phyloP scores from a whole-genome alignment of 1,140 invertebrate genomes.

The Penaeus vannamei region DNA sequence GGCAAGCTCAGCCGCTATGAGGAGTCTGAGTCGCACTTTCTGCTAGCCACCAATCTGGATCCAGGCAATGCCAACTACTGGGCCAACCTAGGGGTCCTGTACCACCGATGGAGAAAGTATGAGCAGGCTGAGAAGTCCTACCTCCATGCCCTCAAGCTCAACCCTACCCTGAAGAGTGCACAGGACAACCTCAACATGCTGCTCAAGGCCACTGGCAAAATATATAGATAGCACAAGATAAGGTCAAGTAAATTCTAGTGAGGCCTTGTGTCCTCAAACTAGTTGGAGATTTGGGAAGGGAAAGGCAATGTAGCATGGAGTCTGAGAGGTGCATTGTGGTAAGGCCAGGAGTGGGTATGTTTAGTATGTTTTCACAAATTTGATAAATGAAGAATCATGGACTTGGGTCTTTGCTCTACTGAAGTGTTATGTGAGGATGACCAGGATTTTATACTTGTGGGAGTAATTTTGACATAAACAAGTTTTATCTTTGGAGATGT shows the following conservation, averaged over 20 bases:
- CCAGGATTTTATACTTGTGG: too few species aligned
- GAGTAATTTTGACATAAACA: too few species aligned
- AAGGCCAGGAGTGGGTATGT: not conserved
- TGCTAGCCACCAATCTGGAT: constrained; percentile 81
- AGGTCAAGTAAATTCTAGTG: not conserved
- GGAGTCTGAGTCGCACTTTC: constrained; percentile 86
- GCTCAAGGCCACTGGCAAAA: constrained; percentile 56
- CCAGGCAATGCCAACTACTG: constrained; percentile 71
- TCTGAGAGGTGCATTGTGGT: not conserved
- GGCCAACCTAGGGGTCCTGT: constrained; percentile 85
- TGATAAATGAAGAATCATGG: not conserved
- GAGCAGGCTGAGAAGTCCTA: constrained; percentile 83
- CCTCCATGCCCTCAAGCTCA: constrained; percentile 80
- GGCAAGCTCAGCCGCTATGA: constrained; percentile 85
- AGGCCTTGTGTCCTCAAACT: not conserved
- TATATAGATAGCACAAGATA: constrained; percentile 56
- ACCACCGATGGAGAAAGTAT: constrained; percentile 92
- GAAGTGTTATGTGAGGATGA: too few species aligned
- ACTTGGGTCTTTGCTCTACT: too few species aligned
- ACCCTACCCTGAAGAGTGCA: constrained; percentile 74
- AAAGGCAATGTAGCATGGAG: not conserved
- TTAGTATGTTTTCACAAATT: not conserved
- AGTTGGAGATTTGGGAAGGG: not conserved
- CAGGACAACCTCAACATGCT: constrained; percentile 67
- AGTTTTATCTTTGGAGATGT: too few species aligned